A percentile compares a stretch with the other conserved stretches of the same genome.
Evolutionary conservation across 1,140 invertebrate genomes (phyloP).

Genomic region (Microplitis demolitor): DNA sequence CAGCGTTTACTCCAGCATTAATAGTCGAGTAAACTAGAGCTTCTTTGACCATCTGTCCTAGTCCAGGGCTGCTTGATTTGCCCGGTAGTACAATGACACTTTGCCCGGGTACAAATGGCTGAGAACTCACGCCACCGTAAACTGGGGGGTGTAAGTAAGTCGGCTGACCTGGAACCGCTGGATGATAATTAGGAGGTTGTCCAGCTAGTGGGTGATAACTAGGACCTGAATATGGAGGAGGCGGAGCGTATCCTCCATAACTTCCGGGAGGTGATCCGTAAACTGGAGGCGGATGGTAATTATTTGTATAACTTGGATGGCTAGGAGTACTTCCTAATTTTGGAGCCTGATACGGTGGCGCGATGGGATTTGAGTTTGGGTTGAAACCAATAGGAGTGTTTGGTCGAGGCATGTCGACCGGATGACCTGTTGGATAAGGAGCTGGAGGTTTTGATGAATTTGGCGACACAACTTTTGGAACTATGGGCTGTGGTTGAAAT

Average conservation of each 20-base stretch:
- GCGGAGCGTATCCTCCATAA: conserved; percentile 5
- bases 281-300: background rate
- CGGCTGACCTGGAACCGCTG: conserved; percentile 34
- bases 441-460: conserved; percentile 1
- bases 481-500: conserved; percentile 3
- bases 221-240: conserved; percentile 12
- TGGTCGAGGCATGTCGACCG: conserved; percentile 7
- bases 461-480: background rate
- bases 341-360: conserved; percentile 3
- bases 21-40: conserved; percentile 48
- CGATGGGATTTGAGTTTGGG: background rate
- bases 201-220: conserved; percentile 22
- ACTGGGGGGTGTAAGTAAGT: conserved; percentile 15
- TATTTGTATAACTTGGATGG: background rate
- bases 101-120: conserved; percentile 45
- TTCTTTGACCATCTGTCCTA: conserved; percentile 50
- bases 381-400: conserved; percentile 8
- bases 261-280: background rate
- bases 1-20: conserved; percentile 49
- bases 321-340: background rate
- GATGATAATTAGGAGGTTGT: conserved; percentile 41
- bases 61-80: conserved; percentile 38
- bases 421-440: conserved; percentile 9
- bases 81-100: conserved; percentile 42
- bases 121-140: conserved; percentile 24